Evolutionary conservation across 2,113 vertebrate genomes (phyloP).

Genomic region (Burhinus oedicnemus): DNA sequence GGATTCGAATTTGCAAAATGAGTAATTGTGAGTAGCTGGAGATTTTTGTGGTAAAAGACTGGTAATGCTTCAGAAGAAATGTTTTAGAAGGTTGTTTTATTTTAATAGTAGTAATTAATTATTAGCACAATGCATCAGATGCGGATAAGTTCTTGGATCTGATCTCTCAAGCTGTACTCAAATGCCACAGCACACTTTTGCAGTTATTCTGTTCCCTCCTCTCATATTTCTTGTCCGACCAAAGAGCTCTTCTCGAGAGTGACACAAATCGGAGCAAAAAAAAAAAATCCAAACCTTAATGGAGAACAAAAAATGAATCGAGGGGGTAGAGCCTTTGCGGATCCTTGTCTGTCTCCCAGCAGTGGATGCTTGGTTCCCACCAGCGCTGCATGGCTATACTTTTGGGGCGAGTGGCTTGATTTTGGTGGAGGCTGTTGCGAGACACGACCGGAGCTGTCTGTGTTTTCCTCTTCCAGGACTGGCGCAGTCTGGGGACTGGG

Average conservation of each 20-base stretch:
- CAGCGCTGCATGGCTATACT: background rate
- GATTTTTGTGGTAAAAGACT: background rate
- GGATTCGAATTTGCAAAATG: background rate
- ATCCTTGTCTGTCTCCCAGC: background rate
- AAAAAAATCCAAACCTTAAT: background rate
- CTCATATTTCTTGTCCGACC: background rate
- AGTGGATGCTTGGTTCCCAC: background rate
- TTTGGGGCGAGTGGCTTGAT: background rate
- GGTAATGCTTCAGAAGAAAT: constrained; percentile 10
- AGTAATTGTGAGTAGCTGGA: background rate
- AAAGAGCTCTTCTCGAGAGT: background rate
- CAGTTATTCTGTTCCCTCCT: background rate
- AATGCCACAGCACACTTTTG: background rate
- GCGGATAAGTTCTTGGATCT: constrained; percentile 18
- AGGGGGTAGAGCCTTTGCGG: background rate
- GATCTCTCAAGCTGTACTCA: background rate
- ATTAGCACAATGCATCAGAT: background rate
- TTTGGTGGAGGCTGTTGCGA: background rate
- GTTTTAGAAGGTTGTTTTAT: background rate
- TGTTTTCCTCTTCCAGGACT: background rate
- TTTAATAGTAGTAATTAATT: constrained; percentile 16
- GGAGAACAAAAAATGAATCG: background rate
- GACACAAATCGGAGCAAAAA: background rate
- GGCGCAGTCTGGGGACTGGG: background rate
- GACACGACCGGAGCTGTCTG: background rate